These are phyloP conservation scores for Myotis findleyi DNA, from an alignment of 2,797 vertebrate species.

Conservation along the genomic window DNA sequence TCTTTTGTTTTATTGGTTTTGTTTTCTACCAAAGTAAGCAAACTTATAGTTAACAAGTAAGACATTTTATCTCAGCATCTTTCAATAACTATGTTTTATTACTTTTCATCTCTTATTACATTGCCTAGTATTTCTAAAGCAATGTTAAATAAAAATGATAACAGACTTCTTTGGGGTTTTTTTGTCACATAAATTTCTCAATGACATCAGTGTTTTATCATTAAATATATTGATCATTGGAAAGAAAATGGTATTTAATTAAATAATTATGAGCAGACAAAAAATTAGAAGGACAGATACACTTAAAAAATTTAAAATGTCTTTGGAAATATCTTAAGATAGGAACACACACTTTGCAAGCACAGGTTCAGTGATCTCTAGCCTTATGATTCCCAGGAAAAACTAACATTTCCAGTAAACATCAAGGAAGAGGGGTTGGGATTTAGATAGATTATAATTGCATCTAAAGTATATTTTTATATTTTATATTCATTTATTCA, in stretches of 20 bases:
- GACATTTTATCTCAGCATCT: neutral
- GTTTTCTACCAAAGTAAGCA: neutral
- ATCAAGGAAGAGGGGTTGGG: neutral
- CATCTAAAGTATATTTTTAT: neutral
- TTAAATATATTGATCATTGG: neutral
- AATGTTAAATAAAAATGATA: neutral
- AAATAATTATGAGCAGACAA: neutral
- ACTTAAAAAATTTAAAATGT: neutral
- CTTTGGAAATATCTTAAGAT: constrained; percentile 24
- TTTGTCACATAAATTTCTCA: neutral
- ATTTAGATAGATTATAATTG: neutral
- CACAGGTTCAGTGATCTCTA: neutral
- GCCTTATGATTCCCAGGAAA: neutral
- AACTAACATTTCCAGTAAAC: neutral
- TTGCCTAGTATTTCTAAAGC: neutral
- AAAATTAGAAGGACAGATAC: neutral
- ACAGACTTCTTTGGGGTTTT: neutral
- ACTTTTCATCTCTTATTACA: constrained; percentile 11
- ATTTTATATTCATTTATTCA: constrained; percentile 2
- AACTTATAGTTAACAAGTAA: neutral
- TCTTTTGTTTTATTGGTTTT: neutral
- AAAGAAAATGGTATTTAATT: constrained; percentile 15
- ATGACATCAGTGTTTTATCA: neutral
- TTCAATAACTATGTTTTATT: neutral
- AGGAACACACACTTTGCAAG: neutral